Evolutionary conservation across 2,888 invertebrate species (phyloP).

Genomic region (Vesta saturnalis): DNA sequence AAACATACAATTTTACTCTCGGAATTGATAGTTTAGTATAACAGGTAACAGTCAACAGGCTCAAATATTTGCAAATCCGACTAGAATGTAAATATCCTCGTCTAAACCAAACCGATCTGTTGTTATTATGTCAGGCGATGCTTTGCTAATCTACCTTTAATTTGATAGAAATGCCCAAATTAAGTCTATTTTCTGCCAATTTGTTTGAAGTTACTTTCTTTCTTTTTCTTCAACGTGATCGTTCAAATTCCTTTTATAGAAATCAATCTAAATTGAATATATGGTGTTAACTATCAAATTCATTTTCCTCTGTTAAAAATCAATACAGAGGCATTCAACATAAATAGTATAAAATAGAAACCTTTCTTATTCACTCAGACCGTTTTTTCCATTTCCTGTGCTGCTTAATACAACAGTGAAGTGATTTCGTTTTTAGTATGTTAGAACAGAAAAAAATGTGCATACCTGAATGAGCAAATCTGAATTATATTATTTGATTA

Average conservation of each 20-base stretch:
- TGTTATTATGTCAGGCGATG: slow-evolving; percentile 51
- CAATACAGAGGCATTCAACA: too few relatives aligned
- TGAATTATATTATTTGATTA: too few relatives aligned
- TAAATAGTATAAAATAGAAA: too few relatives aligned
- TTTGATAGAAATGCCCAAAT: slow-evolving; percentile 42
- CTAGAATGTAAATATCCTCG: slow-evolving; percentile 55
- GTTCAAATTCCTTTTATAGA: background rate
- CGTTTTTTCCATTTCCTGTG: too few relatives aligned
- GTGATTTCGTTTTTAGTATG: too few relatives aligned
- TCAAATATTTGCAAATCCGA: slow-evolving; percentile 58
- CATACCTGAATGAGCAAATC: too few relatives aligned
- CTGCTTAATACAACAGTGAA: too few relatives aligned
- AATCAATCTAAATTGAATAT: too few relatives aligned
- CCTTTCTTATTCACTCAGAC: too few relatives aligned
- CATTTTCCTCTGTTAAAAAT: too few relatives aligned
- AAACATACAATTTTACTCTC: slow-evolving; percentile 35
- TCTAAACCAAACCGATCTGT: slow-evolving; percentile 53
- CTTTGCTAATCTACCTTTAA: slow-evolving; percentile 47
- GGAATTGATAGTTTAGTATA: slow-evolving; percentile 41
- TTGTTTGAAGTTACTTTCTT: slow-evolving; percentile 16
- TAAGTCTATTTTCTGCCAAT: slow-evolving; percentile 17
- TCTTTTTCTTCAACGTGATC: background rate
- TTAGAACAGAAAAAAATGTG: too few relatives aligned
- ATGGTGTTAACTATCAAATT: too few relatives aligned
- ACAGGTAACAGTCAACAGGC: slow-evolving; percentile 56